phyloP scores from a whole-genome alignment of 1,140 invertebrate species.

The Uloborus diversus region DNA sequence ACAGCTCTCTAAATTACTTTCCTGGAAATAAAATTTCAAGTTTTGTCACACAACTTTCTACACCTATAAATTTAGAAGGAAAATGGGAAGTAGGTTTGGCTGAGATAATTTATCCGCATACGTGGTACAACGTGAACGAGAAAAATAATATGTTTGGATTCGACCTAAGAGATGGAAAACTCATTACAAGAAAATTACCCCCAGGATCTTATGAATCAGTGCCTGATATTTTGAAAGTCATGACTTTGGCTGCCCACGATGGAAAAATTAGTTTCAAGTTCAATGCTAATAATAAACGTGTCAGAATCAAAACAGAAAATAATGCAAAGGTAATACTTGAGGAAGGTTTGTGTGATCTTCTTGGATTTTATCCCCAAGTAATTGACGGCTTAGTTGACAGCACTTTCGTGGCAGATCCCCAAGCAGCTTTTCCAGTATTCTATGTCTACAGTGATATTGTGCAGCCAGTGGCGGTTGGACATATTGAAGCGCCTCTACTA shows the following conservation, averaged over 20 bases:
- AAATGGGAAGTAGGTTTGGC: too few relatives aligned
- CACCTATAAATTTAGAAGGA: too few relatives aligned
- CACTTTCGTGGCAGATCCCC: background rate
- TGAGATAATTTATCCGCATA: slow-evolving; percentile 2
- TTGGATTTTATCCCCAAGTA: background rate
- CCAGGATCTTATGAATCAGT: background rate
- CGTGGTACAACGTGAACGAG: slow-evolving; percentile 3
- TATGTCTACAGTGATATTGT: background rate
- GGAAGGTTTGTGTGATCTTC: background rate
- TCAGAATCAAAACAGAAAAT: background rate
- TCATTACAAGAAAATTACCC: background rate
- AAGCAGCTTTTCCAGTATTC: background rate
- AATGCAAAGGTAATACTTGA: background rate
- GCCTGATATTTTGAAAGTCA: background rate
- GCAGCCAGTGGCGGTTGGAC: background rate
- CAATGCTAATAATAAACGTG: background rate
- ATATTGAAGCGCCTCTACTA: background rate
- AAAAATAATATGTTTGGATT: background rate
- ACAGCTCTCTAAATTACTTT: background rate
- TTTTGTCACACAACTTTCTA: background rate
- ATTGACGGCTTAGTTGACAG: background rate
- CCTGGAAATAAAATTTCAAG: background rate
- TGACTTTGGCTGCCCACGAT: background rate
- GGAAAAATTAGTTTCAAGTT: background rate
- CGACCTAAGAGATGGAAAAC: background rate